Evolutionary conservation across 2,888 invertebrate species (phyloP), one percentile per base, ranked within the genome.

Genomic region (Subacronicta megacephala): DNA sequence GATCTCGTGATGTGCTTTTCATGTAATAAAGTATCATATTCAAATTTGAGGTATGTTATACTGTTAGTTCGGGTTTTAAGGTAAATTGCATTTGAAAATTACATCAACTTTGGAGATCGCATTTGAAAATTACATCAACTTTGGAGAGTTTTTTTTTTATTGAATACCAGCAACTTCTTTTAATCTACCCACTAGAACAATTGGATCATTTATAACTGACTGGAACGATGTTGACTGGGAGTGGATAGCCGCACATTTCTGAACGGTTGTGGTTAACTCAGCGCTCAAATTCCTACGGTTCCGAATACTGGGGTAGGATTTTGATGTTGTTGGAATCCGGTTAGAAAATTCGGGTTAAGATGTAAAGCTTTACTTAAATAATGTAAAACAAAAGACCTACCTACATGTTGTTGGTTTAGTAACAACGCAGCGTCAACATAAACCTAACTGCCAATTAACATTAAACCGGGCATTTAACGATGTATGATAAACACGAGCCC

Each of bases 401-500:
- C 17, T 2, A 9, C 20, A 10, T 17, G 18, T 7, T 36, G 16
- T 12, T 42, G 12, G 15, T n/a, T 41, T 26, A 10, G 44, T 41
- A 31, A 33, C 41, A 23, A 50, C 29, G 37, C 45, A 37, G 31
- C 45, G 41, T 49, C 50, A 37, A 59, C 61, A 33, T 26, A 59
- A 45, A 67, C 60, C 37, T 46, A 46, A 68, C 62, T 42, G 41
- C 41, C 53, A 64, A 61, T 52, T 53, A 62, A 53, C 44, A 42
- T 53, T 49, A 53, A 68, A 49, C 47, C 38, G 15, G 31, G 42
- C 47, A 47, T 61, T 62, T 68, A 64, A 64, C 62, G 69, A 52
- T 38, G 45, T 31, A 46, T 69, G 69, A 63, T 59, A 53, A 71
- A 53, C 53, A 57, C 56, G 43, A 57, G 53, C 50, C 52, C 60